Evolutionary conservation across 1,140 invertebrate species (phyloP), one percentile per base, ranked within the genome.

Genomic region (Orchestia grillus): DNA sequence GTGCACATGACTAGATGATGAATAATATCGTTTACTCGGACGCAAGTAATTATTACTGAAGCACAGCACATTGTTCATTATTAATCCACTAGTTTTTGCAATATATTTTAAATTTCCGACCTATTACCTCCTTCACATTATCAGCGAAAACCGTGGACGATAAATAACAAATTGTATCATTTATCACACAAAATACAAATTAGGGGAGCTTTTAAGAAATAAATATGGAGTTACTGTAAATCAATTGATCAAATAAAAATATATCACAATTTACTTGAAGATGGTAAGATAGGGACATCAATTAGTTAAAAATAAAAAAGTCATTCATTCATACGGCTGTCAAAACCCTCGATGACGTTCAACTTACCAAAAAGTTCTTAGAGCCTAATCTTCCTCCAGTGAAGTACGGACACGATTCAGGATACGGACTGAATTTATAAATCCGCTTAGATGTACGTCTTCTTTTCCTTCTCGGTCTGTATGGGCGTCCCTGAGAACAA

Each of bases 381-480:
- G 44, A 94, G 41, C 92, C 43, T 47, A 94, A 28, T 45, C 92
- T 44, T 23, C 92, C 92, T 45, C 92, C 92, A 47, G 6, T 94
- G 44, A 94, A 94, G 92, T 45, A 94, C 36, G 92, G 92, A 23
- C 41, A 94, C 19, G 92, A 94, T 8, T 94, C 92, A 6, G 92
- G 92, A 94, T 40, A 94, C 40, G 92, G 92, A 44, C 44, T 47
- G 41, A 94, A 94, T 44, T n/a, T 44, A n/a, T 44, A 40, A 45
- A 40, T 94, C 44, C 44, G 43, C 16, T 90, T 90, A 28, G 28
- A 90, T 11, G 42, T 4, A 90, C 42, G n/a, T 90, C 88, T 90
- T 44, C 92, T 44, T 94, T n/a, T 94, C 11, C 92, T 94, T 47
- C 23, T 23, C 11, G 8, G 23, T 15, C 92, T 44, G 3, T 45